A percentile compares a stretch with the other conserved stretches of the same genome.
phyloP scores from a whole-genome alignment of 1,140 invertebrate genomes.

The Drosophila sechellia region DNA sequence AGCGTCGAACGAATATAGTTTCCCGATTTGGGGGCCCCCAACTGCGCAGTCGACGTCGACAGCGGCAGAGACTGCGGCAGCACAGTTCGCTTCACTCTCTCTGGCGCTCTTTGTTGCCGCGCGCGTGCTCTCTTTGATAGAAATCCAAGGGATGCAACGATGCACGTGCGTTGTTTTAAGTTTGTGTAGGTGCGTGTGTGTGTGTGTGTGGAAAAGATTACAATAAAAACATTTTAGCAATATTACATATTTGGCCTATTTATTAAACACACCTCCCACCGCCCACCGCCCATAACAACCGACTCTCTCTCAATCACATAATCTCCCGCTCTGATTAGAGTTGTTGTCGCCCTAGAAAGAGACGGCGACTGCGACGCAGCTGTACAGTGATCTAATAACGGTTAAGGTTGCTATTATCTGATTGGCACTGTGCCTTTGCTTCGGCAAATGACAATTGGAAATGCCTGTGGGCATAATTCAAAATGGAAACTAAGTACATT shows the following conservation, averaged over 20 bases:
- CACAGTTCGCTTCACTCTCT: neutral
- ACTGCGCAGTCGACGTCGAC: constrained; percentile 43
- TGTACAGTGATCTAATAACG: constrained; percentile 49
- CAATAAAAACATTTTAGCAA: constrained; percentile 82
- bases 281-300: constrained; percentile 13
- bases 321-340: constrained; percentile 42
- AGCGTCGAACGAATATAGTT: constrained; percentile 47
- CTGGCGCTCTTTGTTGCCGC: constrained; percentile 40
- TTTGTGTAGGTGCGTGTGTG: constrained; percentile 9
- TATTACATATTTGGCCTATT: constrained; percentile 83
- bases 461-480: neutral
- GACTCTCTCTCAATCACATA: constrained; percentile 4
- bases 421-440: constrained; percentile 20
- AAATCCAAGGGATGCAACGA: constrained; percentile 68
- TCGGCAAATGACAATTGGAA: constrained; percentile 30
- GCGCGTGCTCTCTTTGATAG: constrained; percentile 43
- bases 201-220: constrained; percentile 64
- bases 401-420: constrained; percentile 50
- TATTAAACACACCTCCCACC: constrained; percentile 58
- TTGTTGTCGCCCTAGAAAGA: constrained; percentile 29
- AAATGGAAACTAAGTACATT: constrained; percentile 2
- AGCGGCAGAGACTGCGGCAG: neutral
- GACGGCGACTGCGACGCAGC: constrained; percentile 28
- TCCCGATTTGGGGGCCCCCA: constrained; percentile 67
- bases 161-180: constrained; percentile 60